Conservation (phyloP, 2,113 vertebrate genomes). For the Casuarius casuarius region DNA sequence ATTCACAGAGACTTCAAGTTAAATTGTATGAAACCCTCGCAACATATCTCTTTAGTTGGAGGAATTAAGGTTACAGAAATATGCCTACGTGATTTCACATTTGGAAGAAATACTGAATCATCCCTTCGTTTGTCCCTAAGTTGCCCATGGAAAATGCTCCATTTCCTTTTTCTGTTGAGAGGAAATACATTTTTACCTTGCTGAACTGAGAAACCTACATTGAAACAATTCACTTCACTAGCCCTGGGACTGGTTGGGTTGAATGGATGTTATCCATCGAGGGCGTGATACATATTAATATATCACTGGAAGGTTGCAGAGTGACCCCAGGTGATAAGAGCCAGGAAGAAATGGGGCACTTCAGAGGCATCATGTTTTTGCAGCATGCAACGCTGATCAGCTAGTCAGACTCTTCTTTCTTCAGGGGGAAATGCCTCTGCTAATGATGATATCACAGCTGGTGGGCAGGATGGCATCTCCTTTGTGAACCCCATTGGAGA, state of each 20-base stretch:
- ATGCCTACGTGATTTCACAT: not conserved
- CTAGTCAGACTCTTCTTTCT: not conserved
- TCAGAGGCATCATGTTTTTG: not conserved
- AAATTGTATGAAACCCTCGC: not conserved
- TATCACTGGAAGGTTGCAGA: not conserved
- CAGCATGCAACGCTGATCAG: not conserved
- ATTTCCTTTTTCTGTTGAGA: not conserved
- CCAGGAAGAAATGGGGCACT: not conserved
- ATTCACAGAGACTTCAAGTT: not conserved
- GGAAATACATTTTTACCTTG: not conserved
- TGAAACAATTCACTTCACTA: not conserved
- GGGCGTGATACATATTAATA: too few species aligned
- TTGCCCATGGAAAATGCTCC: not conserved
- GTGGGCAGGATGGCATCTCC: conserved; percentile 88
- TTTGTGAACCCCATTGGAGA: conserved; percentile 89
- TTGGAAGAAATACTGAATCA: not conserved
- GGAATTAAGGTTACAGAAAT: not conserved
- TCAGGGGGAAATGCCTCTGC: conserved; percentile 85
- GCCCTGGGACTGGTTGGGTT: not conserved
- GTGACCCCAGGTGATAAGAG: not conserved
- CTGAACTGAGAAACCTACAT: not conserved
- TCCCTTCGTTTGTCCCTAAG: not conserved
- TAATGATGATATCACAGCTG: conserved; percentile 83
- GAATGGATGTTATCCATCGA: not conserved
- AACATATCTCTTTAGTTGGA: not conserved